phyloP scores from a whole-genome alignment of 2,797 vertebrate genomes.

The Lagocephalus sceleratus region DNA sequence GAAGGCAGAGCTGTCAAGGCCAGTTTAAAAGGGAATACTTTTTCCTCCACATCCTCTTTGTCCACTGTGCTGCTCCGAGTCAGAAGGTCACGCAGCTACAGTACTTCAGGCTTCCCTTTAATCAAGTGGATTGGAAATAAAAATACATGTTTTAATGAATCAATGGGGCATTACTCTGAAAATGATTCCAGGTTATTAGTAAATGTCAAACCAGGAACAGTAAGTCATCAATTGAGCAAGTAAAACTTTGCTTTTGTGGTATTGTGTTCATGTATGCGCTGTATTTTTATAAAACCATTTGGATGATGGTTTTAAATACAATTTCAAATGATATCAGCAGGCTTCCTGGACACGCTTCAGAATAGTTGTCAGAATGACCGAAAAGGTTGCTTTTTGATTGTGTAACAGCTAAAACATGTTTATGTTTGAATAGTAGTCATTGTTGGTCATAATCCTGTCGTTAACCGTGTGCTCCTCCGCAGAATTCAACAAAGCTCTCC shows the following conservation, averaged over 20 bases:
- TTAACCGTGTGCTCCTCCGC: too few relatives aligned
- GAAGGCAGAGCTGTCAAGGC: slow-evolving; percentile 56
- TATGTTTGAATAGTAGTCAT: too few relatives aligned
- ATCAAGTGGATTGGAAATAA: slow-evolving; percentile 34
- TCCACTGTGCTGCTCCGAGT: slow-evolving; percentile 18
- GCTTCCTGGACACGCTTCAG: too few relatives aligned
- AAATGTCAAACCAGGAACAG: slow-evolving; percentile 9
- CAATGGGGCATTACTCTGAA: slow-evolving; percentile 20
- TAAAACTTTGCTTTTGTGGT: not conserved
- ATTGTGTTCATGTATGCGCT: too few relatives aligned
- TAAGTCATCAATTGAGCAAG: slow-evolving; percentile 8
- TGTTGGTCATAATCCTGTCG: too few relatives aligned
- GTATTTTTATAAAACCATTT: too few relatives aligned
- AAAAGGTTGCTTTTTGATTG: too few relatives aligned
- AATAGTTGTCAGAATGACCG: too few relatives aligned
- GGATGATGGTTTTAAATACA: too few relatives aligned
- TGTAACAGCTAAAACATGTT: too few relatives aligned
- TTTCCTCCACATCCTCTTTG: slow-evolving; percentile 28
- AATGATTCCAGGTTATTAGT: slow-evolving; percentile 20
- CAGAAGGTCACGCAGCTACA: slow-evolving; percentile 40
- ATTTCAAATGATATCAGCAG: too few relatives aligned
- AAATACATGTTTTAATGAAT: slow-evolving; percentile 28
- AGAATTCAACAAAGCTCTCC: too few relatives aligned
- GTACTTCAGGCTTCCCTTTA: slow-evolving; percentile 17
- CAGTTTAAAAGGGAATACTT: slow-evolving; percentile 46